Base-by-base conservation (phyloP, 2,888 invertebrate species). In the Linhomoeus sp. region DNA sequence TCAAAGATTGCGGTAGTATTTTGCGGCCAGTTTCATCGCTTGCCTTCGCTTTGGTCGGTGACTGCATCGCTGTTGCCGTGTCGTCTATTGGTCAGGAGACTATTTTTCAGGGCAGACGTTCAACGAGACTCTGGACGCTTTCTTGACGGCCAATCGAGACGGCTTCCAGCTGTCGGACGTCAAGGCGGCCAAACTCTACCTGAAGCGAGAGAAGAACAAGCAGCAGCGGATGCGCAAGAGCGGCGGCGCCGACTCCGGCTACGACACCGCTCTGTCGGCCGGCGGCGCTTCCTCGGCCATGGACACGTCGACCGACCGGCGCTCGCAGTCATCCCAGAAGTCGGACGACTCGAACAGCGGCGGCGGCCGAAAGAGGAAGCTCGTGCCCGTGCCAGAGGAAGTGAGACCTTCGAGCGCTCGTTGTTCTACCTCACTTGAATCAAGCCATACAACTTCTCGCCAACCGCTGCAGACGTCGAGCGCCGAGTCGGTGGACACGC, bases 141-240 rank as follows among this genome's bases (percentile, higher is more conserved):
- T 78, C 66, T 74, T 76, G 55, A 71, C 73, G 58, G 79, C 79
- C 1, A 75, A 76, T 45, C 67, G 74, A 20, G 77, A 78, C 59
- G 79, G 80, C n/a, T 80, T 81, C 63, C 70, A 78, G 41, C 67
- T 81, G 48, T 50, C 78, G 64, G 79, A 79, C 56, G 80, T 80
- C 1, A 72, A 74, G 29, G 75, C 75, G 47, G 79, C 80, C 0
- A 76, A 77, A 53, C 67, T 80, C 29, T 29, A 29, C 29, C 5
- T 9, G 29, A 29, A 29, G 29, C 29, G 46, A 5, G 79, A 79
- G 15, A 77, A 78, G 61, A 69, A 79, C 26, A 70, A 80, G 3
- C 72, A 76, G 58, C 67, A 74, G 61, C 67, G 12, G 7, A 29
- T 9, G 29, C 7, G 29, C 29, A 9, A 68, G 53, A 77, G 76